A percentile compares a stretch with the other conserved stretches of the same genome.
Conservation (phyloP, 92 coral and sea anemone genomes). For the Anthopleura xanthogrammica region DNA sequence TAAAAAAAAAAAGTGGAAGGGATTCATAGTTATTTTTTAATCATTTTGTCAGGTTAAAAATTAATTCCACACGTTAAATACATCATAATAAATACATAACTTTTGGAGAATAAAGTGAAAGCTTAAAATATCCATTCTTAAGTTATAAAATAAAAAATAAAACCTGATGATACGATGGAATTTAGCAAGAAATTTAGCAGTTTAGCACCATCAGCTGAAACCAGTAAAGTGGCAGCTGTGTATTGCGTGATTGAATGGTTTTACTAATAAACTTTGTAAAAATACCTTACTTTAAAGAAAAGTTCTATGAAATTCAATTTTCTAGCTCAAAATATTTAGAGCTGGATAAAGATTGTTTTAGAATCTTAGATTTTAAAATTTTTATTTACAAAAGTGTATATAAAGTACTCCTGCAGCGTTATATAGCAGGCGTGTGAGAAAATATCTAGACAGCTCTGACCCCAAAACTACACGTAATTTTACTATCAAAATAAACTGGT, state of each 20-base stretch:
- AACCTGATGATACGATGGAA: background rate
- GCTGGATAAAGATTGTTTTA: background rate
- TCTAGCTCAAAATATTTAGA: background rate
- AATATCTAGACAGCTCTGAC: background rate
- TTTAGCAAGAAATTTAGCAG: background rate
- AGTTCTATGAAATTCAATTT: background rate
- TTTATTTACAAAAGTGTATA: background rate
- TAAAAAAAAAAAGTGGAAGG: too few relatives aligned
- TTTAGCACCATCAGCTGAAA: background rate
- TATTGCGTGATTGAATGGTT: background rate
- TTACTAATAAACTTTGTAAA: background rate
- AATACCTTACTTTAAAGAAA: background rate
- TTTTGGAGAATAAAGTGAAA: background rate
- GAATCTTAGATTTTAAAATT: background rate
- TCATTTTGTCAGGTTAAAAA: background rate
- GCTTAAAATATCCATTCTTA: background rate
- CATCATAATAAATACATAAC: background rate
- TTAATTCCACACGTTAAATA: background rate
- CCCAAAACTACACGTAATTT: background rate
- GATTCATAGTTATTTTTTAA: background rate
- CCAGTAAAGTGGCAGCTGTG: background rate
- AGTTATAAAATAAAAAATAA: background rate
- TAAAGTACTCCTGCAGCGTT: background rate
- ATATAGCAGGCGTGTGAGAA: background rate
- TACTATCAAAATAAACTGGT: background rate